These are phyloP conservation scores for Tenodera sinensis DNA, from an alignment of 2,888 invertebrate genomes.

Conservation along the genomic window DNA sequence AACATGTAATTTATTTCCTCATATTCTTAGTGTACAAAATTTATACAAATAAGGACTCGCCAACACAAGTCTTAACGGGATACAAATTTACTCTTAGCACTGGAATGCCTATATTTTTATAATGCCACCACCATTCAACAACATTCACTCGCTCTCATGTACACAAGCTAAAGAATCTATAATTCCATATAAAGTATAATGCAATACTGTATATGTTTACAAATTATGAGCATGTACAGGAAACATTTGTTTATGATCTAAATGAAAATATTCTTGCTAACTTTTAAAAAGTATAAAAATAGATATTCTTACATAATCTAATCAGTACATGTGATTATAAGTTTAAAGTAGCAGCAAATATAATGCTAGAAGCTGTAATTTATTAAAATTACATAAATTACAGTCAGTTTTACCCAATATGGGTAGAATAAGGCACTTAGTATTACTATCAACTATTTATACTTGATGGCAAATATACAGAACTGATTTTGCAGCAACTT, in stretches of 20 bases:
- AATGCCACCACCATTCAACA: not conserved
- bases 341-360: not conserved
- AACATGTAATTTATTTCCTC: not conserved
- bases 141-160: not conserved
- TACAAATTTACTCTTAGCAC: too few species aligned
- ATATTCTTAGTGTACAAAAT: not conserved
- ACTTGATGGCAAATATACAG: too few species aligned
- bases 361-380: not conserved
- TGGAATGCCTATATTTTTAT: not conserved
- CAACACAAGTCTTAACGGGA: not conserved
- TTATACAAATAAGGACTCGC: not conserved
- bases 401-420: too few species aligned
- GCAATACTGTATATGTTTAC: not conserved
- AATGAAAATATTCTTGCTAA: not conserved
- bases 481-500: too few species aligned
- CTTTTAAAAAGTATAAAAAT: not conserved
- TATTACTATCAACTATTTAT: too few species aligned
- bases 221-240: not conserved
- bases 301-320: not conserved
- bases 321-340: not conserved
- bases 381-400: too few species aligned
- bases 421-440: too few species aligned
- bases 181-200: not conserved
- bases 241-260: not conserved
- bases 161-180: not conserved